Evolutionary conservation across 2,113 vertebrate genomes (phyloP).

Genomic region (Corvus moneduloides): DNA sequence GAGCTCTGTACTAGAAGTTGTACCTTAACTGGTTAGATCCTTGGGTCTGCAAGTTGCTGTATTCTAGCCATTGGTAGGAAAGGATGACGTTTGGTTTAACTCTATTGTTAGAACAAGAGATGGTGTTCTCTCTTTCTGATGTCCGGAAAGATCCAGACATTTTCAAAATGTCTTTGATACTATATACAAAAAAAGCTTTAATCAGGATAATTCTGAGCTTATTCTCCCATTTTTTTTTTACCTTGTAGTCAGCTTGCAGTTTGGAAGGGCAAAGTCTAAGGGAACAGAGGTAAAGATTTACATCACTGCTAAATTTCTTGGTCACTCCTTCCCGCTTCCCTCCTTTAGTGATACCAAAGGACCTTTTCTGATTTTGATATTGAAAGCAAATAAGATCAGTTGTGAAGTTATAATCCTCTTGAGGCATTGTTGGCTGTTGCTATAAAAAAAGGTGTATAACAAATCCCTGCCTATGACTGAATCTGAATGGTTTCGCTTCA

Average conservation of each 20-base stretch:
- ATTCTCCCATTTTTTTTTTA: background rate
- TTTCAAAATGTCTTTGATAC: background rate
- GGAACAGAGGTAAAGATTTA: background rate
- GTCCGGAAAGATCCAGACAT: background rate
- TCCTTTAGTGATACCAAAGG: background rate
- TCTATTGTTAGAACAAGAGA: background rate
- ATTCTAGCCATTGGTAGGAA: background rate
- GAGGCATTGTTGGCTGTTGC: background rate
- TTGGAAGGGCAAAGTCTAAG: background rate
- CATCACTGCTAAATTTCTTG: background rate
- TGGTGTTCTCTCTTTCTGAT: background rate
- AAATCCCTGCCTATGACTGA: background rate
- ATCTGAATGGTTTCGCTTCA: background rate
- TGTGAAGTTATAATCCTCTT: background rate
- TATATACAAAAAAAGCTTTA: background rate
- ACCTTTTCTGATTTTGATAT: background rate
- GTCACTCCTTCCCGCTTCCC: fast-evolving
- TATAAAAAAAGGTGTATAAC: background rate
- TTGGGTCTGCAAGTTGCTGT: background rate
- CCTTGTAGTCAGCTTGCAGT: background rate
- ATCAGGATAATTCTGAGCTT: background rate
- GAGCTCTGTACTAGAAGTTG: background rate
- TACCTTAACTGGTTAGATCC: slow-evolving; percentile 21
- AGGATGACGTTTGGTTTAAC: background rate
- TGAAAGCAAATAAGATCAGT: background rate